Evolutionary conservation across 2,888 invertebrate species (phyloP).

Genomic region (Platynereis dumerilii): DNA sequence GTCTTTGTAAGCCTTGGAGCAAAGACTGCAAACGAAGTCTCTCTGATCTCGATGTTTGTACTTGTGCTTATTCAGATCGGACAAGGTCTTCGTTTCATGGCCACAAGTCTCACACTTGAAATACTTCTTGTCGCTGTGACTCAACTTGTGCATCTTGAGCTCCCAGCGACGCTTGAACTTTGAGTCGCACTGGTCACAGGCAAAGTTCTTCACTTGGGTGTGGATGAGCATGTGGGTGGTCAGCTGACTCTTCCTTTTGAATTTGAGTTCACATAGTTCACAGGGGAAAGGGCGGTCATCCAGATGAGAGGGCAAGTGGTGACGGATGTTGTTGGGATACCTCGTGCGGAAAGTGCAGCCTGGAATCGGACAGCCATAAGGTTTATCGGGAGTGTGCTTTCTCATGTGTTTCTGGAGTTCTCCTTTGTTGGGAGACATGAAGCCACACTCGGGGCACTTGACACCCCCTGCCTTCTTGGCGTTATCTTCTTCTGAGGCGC

Average conservation of each 20-base stretch:
- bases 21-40: not conserved
- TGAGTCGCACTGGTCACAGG: not conserved
- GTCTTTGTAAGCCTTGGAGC: slow-evolving; percentile 6
- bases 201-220: not conserved
- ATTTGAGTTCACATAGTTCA: slow-evolving; percentile 6
- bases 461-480: not conserved
- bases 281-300: slow-evolving; percentile 1
- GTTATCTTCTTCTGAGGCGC: too few species aligned
- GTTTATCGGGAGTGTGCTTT: slow-evolving; percentile 8
- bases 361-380: slow-evolving; percentile 2
- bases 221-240: slow-evolving; percentile 2
- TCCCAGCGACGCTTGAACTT: slow-evolving; percentile 7
- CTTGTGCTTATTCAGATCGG: not conserved
- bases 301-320: not conserved
- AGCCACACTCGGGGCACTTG: not conserved
- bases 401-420: slow-evolving; percentile 6
- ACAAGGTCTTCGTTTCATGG: slow-evolving; percentile 6
- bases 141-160: slow-evolving; percentile 5
- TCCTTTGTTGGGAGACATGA: not conserved
- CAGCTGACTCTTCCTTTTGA: slow-evolving; percentile 2
- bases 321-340: slow-evolving; percentile 2
- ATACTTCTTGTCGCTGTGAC: slow-evolving; percentile 8
- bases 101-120: slow-evolving; percentile 3
- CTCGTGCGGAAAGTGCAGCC: slow-evolving; percentile 3
- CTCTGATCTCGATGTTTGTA: not conserved